Base-by-base conservation (phyloP, 2,888 invertebrate genomes). In the Clunio marinus region DNA sequence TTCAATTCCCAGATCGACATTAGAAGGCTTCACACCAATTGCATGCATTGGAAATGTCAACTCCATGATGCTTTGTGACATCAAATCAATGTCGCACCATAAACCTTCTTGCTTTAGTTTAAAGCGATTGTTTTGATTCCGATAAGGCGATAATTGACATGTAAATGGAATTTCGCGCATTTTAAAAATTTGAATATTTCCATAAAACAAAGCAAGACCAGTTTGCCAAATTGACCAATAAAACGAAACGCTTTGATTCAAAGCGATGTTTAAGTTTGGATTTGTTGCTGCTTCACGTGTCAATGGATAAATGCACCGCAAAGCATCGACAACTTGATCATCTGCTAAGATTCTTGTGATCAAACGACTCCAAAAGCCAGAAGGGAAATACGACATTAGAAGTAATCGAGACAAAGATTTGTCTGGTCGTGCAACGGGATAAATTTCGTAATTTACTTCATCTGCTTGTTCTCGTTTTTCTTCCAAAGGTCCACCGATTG, bases 331-430 rank as follows among this genome's bases (percentile, higher is more conserved):
- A 17, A 94, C 87, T 32, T 88, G 85, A 72, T 91, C 88, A 76
- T 97, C 97, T 0, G 95, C 95, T 69, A 97, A 80, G 70, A 96
- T 86, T n/a, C 97, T 81, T 0, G 96, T 93, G 70, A 94, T 90
- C 22, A 99, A 83, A 1, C 98, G 82, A 0, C 97, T 91, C 97
- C 98, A 99, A 81, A 99, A 98, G 1, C 98, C 98, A 71, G 93
- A 91, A 1, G 99, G 99, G 76, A 98, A 94, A 80, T 99, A 99
- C 0, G 96, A 94, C 86, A 98, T 89, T 8, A 98, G 83, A 13
- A 99, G 81, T 67, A 97, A 81, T 0, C 95, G 83, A 0, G 88
- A 84, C 55, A 89, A 83, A 0, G 86, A 81, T 55, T 82, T 82
- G 66, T 83, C 83, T 5, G 82, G 80, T 5, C 83, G 35, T 81